Percentiles rank a stretch among this genome's conserved stretches.
phyloP scores from a whole-genome alignment of 2,888 invertebrate genomes.

The Agriotes lineatus region DNA sequence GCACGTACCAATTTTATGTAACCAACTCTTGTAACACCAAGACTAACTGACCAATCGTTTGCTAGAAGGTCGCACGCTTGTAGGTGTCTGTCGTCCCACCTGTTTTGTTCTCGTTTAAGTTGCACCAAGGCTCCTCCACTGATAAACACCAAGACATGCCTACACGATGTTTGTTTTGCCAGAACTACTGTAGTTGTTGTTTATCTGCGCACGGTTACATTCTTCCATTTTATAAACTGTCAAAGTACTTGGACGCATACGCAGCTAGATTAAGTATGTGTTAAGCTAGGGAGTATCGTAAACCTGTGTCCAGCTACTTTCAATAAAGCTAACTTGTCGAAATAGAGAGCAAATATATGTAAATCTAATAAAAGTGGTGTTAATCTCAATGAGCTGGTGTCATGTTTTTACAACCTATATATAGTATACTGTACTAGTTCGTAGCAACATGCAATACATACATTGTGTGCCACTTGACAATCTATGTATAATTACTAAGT shows the following conservation, averaged over 20 bases:
- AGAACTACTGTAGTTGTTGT: slow-evolving; percentile 27
- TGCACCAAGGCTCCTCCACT: not conserved
- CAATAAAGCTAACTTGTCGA: not conserved
- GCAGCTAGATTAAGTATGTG: not conserved
- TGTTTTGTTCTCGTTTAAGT: too few species aligned
- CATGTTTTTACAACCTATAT: slow-evolving; percentile 33
- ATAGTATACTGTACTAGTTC: slow-evolving; percentile 13
- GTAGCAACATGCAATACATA: slow-evolving; percentile 40
- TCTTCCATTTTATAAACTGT: slow-evolving; percentile 41
- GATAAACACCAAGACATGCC: slow-evolving; percentile 24
- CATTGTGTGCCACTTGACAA: slow-evolving; percentile 50
- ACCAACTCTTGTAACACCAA: slow-evolving; percentile 3
- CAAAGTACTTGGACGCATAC: slow-evolving; percentile 29
- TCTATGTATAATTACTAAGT: slow-evolving; percentile 47
- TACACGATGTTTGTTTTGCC: not conserved
- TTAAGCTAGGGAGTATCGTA: not conserved
- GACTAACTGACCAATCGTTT: slow-evolving; percentile 1
- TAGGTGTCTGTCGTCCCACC: slow-evolving; percentile 5
- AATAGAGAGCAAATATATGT: slow-evolving; percentile 24
- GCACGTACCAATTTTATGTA: slow-evolving; percentile 18
- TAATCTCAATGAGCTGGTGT: slow-evolving; percentile 26
- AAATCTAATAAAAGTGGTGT: slow-evolving; percentile 30
- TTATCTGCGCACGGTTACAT: slow-evolving; percentile 41
- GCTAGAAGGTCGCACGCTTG: not conserved
- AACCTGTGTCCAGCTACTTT: slow-evolving; percentile 26